Base-by-base conservation (phyloP, 2,113 vertebrate genomes). In the Etheostoma cragini region DNA sequence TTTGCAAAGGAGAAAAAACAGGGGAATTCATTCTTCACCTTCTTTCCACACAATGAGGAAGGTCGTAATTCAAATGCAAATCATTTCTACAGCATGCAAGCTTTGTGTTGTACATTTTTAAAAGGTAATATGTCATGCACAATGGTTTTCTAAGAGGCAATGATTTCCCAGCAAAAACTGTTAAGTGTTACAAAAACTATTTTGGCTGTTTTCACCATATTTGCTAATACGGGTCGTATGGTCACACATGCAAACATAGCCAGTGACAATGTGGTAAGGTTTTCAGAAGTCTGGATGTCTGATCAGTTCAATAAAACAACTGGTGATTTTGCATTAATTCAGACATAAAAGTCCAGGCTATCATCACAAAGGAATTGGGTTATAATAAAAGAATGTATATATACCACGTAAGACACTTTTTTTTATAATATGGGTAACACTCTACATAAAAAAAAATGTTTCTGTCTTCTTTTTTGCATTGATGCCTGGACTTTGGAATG, bases 21-120 rank as follows among this genome's bases (percentile, higher is more conserved):
- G 26, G 45, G 62, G 12, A 73, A 54, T 68, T 64, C 46, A 54
- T 71, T 76, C 72, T 11, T 80, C 66, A 85, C 78, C 68, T 87
- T 58, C 65, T 75, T 35, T 14, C 45, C 63, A 64, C 42, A 42
- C 33, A n/a, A 30, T 46, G 12, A 8, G 7, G 19, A 16, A 46
- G 10, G 46, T 30, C 35, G 35, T 24, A 38, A 69, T 26, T 22
- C 0, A 33, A 70, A 45, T 46, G 19, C 12, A 45, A 22, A 61
- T 26, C 10, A 12, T 46, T 30, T 22, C n/a, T 47, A 12, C 11
- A 54, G 11, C 14, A 21, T 60, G 14, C 35, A 60, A 17, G 60
- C 8, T 22, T 11, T 24, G 6, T 5, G 35, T 19, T 33, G 24
- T 2, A 17, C 47, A 42, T 54, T 75, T 45, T 45, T 45, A 21